These are phyloP conservation scores for Chrysomela aeneicollis DNA, from an alignment of 2,888 invertebrate species.

Conservation along the genomic window DNA sequence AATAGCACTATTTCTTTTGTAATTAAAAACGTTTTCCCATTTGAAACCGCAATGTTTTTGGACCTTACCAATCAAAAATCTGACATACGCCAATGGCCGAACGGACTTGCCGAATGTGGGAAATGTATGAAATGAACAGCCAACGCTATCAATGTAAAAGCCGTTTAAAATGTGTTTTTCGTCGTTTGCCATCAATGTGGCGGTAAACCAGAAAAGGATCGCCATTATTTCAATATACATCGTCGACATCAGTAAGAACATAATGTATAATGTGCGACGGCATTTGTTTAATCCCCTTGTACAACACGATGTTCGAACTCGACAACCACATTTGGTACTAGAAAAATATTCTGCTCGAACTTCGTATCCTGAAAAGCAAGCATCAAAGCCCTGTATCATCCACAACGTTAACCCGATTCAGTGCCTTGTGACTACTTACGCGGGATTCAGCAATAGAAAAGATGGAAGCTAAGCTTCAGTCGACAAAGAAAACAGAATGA, in stretches of 20 bases:
- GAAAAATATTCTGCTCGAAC: too few relatives aligned
- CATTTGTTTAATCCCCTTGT: constrained; percentile 9
- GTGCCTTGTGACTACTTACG: too few relatives aligned
- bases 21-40: too few relatives aligned
- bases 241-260: not conserved
- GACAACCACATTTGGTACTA: too few relatives aligned
- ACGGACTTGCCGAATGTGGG: not conserved
- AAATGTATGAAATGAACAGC: not conserved
- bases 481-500: too few relatives aligned
- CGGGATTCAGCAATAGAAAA: too few relatives aligned
- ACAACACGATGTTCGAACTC: too few relatives aligned
- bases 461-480: too few relatives aligned
- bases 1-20: too few relatives aligned
- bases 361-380: too few relatives aligned
- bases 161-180: constrained; percentile 2
- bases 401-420: too few relatives aligned
- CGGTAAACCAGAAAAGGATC: not conserved
- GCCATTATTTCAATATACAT: not conserved
- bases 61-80: not conserved
- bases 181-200: not conserved
- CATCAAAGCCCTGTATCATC: too few relatives aligned
- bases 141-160: not conserved
- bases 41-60: not conserved
- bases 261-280: not conserved
- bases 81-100: not conserved